Base-by-base conservation (phyloP, 1,140 invertebrate genomes). In the Cydia fagiglandana region DNA sequence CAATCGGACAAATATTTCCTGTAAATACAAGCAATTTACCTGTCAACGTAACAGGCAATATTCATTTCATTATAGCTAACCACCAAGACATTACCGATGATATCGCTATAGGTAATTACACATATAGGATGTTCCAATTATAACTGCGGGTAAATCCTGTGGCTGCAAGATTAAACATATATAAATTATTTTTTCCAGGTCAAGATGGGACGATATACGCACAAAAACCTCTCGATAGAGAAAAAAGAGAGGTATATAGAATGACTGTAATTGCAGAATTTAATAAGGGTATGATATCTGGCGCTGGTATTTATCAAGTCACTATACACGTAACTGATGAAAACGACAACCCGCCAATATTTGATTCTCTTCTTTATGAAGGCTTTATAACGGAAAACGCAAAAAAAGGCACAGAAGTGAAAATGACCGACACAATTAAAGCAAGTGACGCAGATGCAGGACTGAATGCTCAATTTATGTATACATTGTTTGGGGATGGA, bases 341-440 rank as follows among this genome's bases (percentile, higher is more conserved):
- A 74, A 99, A 99, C 86, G 98, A 98, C 86, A 98, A 98, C 87
- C 95, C 97, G 4, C 98, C 98, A 12, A 91, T 95, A 74, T 98
- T 99, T 89, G 95, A 96, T 64, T 92, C 94, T 13, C 82, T 92
- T 2, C 86, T 90, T 5, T 98, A 98, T 87, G 95, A 97, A 86
- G 97, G 97, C 3, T 94, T 94, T 64, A 95, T 99, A 7, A 92
- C 91, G 30, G 98, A 98, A 92, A 97, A 98, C 84, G 96, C 95
- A 75, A 93, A 92, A 64, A 94, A 93, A 47, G 96, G 95, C 76
- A 97, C 96, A 9, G 95, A 96, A 92, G 95, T 98, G 6, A 94
- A 94, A 64, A 94, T 96, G 92, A 94, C 94, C 53, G 94, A 94
- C 79, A 94, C 94, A 41, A 95, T 97, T 12, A 93, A 93, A 53